A percentile compares a stretch with the other conserved stretches of the same genome.
These are phyloP conservation scores for Cephus pygmeus DNA, from an alignment of 2,888 invertebrate species.

Conservation along the genomic window DNA sequence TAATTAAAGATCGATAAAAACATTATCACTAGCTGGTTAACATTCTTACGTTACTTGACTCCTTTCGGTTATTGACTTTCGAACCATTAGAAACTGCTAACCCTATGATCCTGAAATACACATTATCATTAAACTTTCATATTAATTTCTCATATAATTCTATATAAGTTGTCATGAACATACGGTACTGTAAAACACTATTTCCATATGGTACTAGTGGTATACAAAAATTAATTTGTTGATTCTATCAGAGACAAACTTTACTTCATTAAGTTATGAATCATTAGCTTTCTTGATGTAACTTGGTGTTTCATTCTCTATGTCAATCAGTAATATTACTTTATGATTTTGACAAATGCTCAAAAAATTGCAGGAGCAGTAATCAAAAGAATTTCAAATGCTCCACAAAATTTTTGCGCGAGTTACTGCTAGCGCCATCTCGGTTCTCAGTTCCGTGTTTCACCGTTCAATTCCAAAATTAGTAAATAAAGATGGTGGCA, in stretches of 20 bases:
- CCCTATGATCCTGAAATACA: neutral
- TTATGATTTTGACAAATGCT: neutral
- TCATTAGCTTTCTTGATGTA: neutral
- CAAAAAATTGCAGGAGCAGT: neutral
- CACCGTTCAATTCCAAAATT: slow-evolving; percentile 56
- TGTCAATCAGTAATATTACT: neutral
- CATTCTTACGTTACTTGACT: neutral
- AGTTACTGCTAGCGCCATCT: neutral
- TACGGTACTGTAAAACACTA: no score
- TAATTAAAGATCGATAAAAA: neutral
- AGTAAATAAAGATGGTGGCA: slow-evolving; percentile 65
- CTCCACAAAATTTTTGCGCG: neutral
- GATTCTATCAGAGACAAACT: neutral
- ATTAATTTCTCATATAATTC: neutral
- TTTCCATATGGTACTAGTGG: no score
- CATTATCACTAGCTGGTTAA: neutral
- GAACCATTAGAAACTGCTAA: neutral
- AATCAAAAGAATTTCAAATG: neutral
- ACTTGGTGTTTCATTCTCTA: neutral
- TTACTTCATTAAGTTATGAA: neutral
- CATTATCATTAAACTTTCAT: neutral
- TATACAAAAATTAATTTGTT: no score
- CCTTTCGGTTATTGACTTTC: neutral
- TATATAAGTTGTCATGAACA: no score
- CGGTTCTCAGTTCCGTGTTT: slow-evolving; percentile 10